Percentiles rank a stretch among this genome's conserved stretches.
These are phyloP conservation scores for Agraylea sexmaculata DNA, from an alignment of 1,140 invertebrate genomes.

Conservation along the genomic window DNA sequence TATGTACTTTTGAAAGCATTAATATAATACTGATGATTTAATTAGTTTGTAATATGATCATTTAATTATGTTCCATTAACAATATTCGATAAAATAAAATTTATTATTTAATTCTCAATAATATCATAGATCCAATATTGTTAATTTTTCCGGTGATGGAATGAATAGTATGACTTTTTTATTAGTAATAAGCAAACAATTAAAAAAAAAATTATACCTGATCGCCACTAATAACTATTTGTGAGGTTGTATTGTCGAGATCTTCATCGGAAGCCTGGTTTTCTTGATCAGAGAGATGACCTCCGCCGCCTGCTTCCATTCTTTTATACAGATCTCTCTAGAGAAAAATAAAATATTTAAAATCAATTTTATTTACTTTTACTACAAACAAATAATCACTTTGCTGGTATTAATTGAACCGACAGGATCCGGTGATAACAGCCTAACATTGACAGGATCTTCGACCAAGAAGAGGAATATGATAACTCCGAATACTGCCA, in stretches of 20 bases:
- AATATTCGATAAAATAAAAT: no score
- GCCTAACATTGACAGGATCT: constrained; percentile 57
- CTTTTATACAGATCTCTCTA: constrained; percentile 12
- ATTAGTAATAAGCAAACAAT: no score
- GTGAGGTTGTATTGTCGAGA: no score
- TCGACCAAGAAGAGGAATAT: constrained; percentile 80
- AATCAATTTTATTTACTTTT: not conserved
- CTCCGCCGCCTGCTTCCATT: constrained; percentile 9
- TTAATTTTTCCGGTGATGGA: no score
- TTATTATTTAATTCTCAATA: no score
- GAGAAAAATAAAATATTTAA: not conserved
- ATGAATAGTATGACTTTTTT: no score
- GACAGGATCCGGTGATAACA: constrained; percentile 10
- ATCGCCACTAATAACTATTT: constrained; percentile 28
- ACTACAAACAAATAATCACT: constrained; percentile 2
- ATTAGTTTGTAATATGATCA: no score
- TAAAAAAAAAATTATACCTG: no score
- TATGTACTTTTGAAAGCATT: no score
- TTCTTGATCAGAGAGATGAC: constrained; percentile 14
- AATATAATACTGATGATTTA: no score
- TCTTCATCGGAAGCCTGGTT: constrained; percentile 24
- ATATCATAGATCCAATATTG: no score
- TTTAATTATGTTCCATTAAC: no score
- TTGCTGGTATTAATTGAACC: constrained; percentile 8
- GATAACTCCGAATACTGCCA: constrained; percentile 61